Evolutionary conservation across 37 sponge, comb jelly and placozoan species (phyloP).

Genomic region (Theonella swinhoei): DNA sequence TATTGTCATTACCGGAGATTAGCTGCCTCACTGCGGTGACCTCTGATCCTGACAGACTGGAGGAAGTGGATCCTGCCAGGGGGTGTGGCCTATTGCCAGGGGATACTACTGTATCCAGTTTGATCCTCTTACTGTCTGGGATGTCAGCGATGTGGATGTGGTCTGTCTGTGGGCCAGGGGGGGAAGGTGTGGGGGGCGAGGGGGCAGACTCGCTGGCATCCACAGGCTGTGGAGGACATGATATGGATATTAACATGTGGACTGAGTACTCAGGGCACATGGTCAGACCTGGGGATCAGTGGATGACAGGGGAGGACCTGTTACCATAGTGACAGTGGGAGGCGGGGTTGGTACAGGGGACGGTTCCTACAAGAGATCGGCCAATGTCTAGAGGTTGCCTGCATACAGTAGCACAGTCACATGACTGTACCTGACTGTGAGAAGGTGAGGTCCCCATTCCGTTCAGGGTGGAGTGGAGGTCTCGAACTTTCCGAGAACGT

Average conservation of each 20-base stretch:
- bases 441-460: conserved; percentile 7
- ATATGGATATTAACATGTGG: no score
- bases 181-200: neutral
- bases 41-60: conserved; percentile 28
- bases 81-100: neutral
- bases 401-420: no score
- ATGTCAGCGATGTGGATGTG: neutral
- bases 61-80: neutral
- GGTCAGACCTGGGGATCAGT: no score
- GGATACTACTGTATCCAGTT: neutral
- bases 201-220: neutral
- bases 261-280: no score
- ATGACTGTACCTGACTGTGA: no score
- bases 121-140: conserved; percentile 22
- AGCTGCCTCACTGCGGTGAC: conserved; percentile 64
- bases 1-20: conserved; percentile 31
- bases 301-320: neutral
- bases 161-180: neutral
- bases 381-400: neutral
- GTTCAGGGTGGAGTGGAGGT: conserved; percentile 10
- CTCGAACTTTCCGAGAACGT: conserved; percentile 65
- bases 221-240: neutral
- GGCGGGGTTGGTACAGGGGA: neutral
- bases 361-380: neutral
- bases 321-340: neutral